phyloP scores from a whole-genome alignment of 2,113 vertebrate genomes.

The Mesoclemmys tuberculata region DNA sequence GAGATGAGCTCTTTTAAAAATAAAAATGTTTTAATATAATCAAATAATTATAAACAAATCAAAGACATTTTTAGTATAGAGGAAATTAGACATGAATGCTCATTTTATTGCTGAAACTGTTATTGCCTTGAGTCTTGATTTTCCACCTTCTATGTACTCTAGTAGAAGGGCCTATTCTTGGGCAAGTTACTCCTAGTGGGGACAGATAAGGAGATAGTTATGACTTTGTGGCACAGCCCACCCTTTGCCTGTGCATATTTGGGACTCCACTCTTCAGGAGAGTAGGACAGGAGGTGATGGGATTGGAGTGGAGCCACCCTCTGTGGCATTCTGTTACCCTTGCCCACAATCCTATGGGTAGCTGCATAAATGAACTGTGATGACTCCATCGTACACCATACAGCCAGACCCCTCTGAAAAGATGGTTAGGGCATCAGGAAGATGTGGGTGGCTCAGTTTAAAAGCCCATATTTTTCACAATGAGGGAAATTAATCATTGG shows the following conservation, averaged over 20 bases:
- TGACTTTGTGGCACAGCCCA: not conserved
- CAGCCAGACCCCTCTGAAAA: not conserved
- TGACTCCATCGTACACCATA: not conserved
- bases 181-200: not conserved
- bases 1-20: not conserved
- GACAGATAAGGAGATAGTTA: not conserved
- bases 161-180: not conserved
- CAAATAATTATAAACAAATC: not conserved
- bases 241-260: not conserved
- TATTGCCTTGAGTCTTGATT: not conserved
- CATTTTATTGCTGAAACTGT: not conserved
- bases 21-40: not conserved
- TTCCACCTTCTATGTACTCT: not conserved
- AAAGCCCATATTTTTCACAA: not conserved
- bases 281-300: not conserved
- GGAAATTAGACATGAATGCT: not conserved
- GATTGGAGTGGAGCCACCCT: not conserved
- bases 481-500: not conserved
- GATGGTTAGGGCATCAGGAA: not conserved
- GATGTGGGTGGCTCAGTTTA: not conserved
- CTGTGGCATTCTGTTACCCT: not conserved
- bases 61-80: not conserved
- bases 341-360: too few relatives aligned
- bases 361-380: not conserved
- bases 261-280: not conserved